A percentile compares a stretch with the other conserved stretches of the same genome.
phyloP scores from a whole-genome alignment of 2,888 invertebrate genomes.

The Drosophila nigritarsus region DNA sequence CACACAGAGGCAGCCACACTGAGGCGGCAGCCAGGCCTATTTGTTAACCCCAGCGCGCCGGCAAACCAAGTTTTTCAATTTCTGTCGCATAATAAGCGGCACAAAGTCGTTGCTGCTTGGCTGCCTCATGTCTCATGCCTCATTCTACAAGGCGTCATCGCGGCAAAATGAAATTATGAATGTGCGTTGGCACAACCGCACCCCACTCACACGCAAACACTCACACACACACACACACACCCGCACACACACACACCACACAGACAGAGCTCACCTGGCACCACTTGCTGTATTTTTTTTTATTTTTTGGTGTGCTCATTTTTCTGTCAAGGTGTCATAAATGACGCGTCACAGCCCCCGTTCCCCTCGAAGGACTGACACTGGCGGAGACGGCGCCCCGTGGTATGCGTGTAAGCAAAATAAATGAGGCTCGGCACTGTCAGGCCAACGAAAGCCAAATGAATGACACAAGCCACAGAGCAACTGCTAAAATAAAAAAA shows the following conservation, averaged over 20 bases:
- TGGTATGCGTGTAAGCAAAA: constrained; percentile 79
- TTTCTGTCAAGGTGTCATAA: constrained; percentile 82
- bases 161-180: constrained; percentile 80
- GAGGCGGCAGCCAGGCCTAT: constrained; percentile 54
- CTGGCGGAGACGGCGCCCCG: constrained; percentile 29
- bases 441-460: constrained; percentile 78
- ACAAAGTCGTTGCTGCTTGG: constrained; percentile 51
- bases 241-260: constrained; percentile 13
- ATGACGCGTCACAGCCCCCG: constrained; percentile 64
- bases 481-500: constrained; percentile 56
- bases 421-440: constrained; percentile 77
- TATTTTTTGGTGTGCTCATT: constrained; percentile 67
- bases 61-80: constrained; percentile 82
- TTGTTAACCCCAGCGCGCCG: constrained; percentile 80
- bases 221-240: constrained; percentile 45
- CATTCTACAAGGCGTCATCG: constrained; percentile 41
- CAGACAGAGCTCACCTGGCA: constrained; percentile 64
- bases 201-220: constrained; percentile 61
- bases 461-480: constrained; percentile 80
- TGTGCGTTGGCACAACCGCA: constrained; percentile 79
- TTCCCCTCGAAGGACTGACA: constrained; percentile 62
- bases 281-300: constrained; percentile 39
- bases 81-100: constrained; percentile 81
- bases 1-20: constrained; percentile 22
- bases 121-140: not conserved